phyloP scores from a whole-genome alignment of 1,140 invertebrate species.

The Drosophila serrata region DNA sequence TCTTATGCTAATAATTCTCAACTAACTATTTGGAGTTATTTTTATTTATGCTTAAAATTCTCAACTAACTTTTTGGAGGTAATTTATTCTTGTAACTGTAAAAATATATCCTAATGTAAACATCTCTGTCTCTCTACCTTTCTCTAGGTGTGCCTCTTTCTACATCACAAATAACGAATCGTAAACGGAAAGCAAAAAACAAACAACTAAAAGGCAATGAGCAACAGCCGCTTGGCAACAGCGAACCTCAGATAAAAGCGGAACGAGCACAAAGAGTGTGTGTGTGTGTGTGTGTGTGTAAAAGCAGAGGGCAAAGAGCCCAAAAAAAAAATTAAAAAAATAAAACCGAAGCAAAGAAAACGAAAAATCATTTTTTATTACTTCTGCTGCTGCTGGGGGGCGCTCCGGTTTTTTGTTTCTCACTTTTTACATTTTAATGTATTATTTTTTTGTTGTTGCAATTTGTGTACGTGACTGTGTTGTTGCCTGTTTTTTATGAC shows the following conservation, averaged over 20 bases:
- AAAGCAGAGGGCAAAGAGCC: constrained; percentile 14
- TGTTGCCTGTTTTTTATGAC: constrained; percentile 58
- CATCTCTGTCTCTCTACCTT: constrained; percentile 1
- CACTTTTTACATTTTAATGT: constrained; percentile 12
- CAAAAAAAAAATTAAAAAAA: constrained; percentile 15
- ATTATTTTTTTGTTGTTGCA: constrained; percentile 17
- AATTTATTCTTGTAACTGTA: too few species aligned
- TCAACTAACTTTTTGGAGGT: too few species aligned
- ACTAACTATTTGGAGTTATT: too few species aligned
- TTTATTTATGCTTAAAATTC: too few species aligned
- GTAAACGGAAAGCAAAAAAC: constrained; percentile 32
- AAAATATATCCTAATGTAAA: constrained; percentile 2
- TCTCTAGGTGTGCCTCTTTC: too few species aligned
- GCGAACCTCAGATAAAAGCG: constrained; percentile 67
- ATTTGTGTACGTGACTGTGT: constrained; percentile 62
- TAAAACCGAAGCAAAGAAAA: constrained; percentile 23
- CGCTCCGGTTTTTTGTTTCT: constrained; percentile 22
- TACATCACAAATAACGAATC: constrained; percentile 14
- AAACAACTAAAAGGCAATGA: constrained; percentile 41
- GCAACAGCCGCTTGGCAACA: constrained; percentile 79
- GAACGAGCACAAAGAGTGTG: constrained; percentile 33
- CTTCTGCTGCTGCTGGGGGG: constrained; percentile 30
- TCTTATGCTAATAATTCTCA: too few species aligned
- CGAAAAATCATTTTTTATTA: constrained; percentile 67
- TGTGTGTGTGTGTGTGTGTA: neutral